Evolutionary conservation across 2,113 vertebrate genomes (phyloP), one percentile per base, ranked within the genome.

Genomic region (Alligator sinensis): DNA sequence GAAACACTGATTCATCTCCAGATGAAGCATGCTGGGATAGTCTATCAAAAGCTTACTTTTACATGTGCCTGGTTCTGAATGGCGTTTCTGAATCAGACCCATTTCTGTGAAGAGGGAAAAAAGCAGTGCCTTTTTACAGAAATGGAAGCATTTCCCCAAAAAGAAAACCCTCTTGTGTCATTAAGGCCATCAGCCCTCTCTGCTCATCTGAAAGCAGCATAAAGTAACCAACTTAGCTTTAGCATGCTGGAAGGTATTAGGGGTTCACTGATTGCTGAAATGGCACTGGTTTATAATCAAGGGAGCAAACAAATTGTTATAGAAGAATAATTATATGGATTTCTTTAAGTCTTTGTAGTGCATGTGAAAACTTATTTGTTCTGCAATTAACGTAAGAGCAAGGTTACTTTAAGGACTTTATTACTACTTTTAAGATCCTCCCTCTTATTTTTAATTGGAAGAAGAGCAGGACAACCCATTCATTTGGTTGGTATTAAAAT

Each of bases 211-310:
- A 87, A 24, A 80, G 38, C 82, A 90, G 66, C 58, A 79, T 62
- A 11, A 25, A 72, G 4, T 34, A 66, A 86, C 81, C 72, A 91
- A 28, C 84, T 93, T 95, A 91, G 84, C 25, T 91, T 77, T 79
- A 86, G 80, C 76, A 10, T 79, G 60, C 55, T 80, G 25, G 57
- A 34, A 19, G 66, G 47, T 25, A 6, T 17, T 28, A 30, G 60
- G 10, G 24, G 25, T 13, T 79, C 58, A 66, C 18, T 80, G 62
- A 84, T 84, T 85, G 91, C 90, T 84, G 88, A 77, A 87, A 28
- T 77, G 57, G 13, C 4, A 66, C 77, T 62, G 82, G 85, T 95
- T 80, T 38, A 88, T 89, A 91, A 81, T 79, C 34, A 64, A 38
- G 2, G 19, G 19, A 60, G 27, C n/a, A 5, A 74, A 87, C 24